phyloP scores from a whole-genome alignment of 2,888 invertebrate species.

The Ommatoiulus sabulosus region DNA sequence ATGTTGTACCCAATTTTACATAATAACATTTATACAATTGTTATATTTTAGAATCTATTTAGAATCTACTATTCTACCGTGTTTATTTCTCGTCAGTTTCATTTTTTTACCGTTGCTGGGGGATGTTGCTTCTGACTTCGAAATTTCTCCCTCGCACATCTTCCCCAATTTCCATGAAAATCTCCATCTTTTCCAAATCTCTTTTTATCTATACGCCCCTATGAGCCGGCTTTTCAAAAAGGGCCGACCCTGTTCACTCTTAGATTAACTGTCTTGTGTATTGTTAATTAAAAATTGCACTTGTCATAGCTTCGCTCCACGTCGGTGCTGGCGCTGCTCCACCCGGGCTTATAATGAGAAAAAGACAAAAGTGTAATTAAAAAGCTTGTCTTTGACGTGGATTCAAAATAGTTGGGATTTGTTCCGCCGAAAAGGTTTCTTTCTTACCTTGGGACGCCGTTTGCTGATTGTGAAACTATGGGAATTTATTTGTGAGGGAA shows the following conservation, averaged over 20 bases:
- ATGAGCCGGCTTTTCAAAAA: background rate
- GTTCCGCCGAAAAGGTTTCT: slow-evolving; percentile 47
- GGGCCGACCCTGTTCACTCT: slow-evolving; percentile 39
- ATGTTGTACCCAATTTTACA: no score
- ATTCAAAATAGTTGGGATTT: slow-evolving; percentile 48
- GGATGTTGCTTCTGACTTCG: background rate
- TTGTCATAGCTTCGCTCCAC: background rate
- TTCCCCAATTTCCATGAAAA: background rate
- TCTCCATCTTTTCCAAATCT: slow-evolving; percentile 6
- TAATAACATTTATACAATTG: no score
- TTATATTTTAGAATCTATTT: no score
- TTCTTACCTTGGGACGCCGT: slow-evolving; percentile 28
- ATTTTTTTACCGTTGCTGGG: background rate
- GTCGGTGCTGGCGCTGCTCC: background rate
- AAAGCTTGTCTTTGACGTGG: slow-evolving; percentile 46
- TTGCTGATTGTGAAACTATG: slow-evolving; percentile 12
- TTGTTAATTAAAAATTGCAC: slow-evolving; percentile 27
- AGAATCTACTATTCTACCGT: no score
- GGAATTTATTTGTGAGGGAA: slow-evolving; percentile 28
- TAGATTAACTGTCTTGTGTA: slow-evolving; percentile 45
- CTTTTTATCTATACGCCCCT: background rate
- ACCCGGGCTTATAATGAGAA: background rate
- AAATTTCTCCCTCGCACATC: background rate
- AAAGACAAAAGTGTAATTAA: slow-evolving; percentile 47
- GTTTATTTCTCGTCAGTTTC: background rate